Conservation (phyloP, 2,797 vertebrate genomes). For the Phoxinus dragarum region DNA sequence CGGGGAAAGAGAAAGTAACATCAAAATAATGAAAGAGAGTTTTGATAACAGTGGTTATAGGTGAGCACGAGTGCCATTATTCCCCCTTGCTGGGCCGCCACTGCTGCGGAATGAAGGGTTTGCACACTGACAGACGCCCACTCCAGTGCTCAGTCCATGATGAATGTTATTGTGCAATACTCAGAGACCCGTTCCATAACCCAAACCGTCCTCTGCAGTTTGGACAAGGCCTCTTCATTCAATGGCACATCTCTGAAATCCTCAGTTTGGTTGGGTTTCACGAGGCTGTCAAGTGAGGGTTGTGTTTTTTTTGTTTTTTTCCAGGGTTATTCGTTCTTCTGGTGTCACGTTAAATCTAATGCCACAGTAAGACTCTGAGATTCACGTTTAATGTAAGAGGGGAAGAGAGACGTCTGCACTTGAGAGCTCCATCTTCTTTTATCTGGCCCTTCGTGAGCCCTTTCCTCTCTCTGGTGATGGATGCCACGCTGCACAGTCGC, state of each 20-base stretch:
- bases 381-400: slow-evolving; percentile 5
- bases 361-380: not conserved
- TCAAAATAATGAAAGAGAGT: slow-evolving; percentile 19
- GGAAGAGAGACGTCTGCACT: slow-evolving; percentile 12
- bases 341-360: slow-evolving; percentile 7
- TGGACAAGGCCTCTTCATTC: slow-evolving; percentile 9
- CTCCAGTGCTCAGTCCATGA: slow-evolving; percentile 31
- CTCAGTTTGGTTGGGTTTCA: not conserved
- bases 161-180: slow-evolving; percentile 39
- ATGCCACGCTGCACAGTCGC: slow-evolving; percentile 27
- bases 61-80: slow-evolving; percentile 31
- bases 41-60: slow-evolving; percentile 40
- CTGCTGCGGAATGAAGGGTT: slow-evolving; percentile 45
- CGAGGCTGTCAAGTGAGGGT: not conserved
- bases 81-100: slow-evolving; percentile 3
- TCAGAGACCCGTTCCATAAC: not conserved
- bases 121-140: slow-evolving; percentile 24
- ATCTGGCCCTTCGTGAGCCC: slow-evolving; percentile 31
- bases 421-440: slow-evolving; percentile 34
- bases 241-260: not conserved
- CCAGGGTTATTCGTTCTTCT: not conserved
- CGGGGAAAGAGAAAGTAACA: not conserved
- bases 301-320: not conserved
- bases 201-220: not conserved
- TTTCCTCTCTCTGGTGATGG: slow-evolving; percentile 34